Evolutionary conservation across 1,140 invertebrate genomes (phyloP).

Genomic region (Lineus longissimus): DNA sequence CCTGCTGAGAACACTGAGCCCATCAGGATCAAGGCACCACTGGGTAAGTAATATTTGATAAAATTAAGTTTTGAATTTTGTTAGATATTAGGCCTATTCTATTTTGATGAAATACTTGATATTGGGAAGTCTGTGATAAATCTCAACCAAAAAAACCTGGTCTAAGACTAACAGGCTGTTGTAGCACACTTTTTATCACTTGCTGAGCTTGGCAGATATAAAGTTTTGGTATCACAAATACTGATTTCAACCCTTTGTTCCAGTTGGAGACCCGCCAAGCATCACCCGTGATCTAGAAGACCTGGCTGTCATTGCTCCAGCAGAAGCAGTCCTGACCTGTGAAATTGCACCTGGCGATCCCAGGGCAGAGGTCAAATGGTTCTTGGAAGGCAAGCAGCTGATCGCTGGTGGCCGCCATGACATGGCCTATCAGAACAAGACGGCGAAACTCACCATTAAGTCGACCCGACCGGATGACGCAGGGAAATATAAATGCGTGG

Average conservation of each 20-base stretch:
- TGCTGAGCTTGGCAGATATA: too few relatives aligned
- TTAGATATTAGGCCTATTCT: too few relatives aligned
- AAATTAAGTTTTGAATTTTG: too few relatives aligned
- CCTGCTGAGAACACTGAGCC: conserved; percentile 82
- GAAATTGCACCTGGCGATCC: conserved; percentile 40
- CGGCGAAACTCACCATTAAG: conserved; percentile 43
- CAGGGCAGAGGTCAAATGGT: conserved; percentile 39
- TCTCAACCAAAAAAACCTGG: too few relatives aligned
- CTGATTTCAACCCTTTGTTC: conserved; percentile 1
- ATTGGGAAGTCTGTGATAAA: too few relatives aligned
- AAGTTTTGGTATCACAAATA: too few relatives aligned
- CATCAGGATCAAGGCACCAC: conserved; percentile 89
- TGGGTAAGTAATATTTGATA: conserved; percentile 62
- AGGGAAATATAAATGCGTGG: conserved; percentile 44
- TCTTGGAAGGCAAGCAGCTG: conserved; percentile 44
- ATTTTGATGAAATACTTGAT: too few relatives aligned
- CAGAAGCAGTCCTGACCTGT: conserved; percentile 35
- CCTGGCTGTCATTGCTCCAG: conserved; percentile 30
- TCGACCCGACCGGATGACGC: conserved; percentile 44
- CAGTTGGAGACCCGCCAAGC: conserved; percentile 42
- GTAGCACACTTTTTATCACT: too few relatives aligned
- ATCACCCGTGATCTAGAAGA: conserved; percentile 37
- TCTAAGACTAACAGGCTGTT: too few relatives aligned
- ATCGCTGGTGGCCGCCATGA: conserved; percentile 46
- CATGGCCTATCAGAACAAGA: conserved; percentile 46